These are phyloP conservation scores for Brachionus rubens DNA, from an alignment of 1,140 invertebrate genomes.

Conservation along the genomic window DNA sequence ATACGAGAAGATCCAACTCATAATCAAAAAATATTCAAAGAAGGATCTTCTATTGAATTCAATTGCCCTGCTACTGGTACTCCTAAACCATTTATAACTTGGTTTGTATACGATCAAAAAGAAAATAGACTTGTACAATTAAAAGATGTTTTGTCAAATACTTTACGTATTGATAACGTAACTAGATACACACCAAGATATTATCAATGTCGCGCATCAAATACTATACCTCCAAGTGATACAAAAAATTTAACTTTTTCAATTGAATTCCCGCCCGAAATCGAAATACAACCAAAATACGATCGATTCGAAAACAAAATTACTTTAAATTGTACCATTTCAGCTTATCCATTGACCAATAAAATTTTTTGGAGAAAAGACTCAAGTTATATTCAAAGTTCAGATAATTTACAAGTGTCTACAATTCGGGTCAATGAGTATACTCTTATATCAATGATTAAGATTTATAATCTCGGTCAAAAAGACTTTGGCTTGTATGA, in stretches of 20 bases:
- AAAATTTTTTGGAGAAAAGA: constrained; percentile 36
- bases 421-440: neutral
- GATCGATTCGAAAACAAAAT: neutral
- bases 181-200: constrained; percentile 31
- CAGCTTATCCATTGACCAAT: constrained; percentile 11
- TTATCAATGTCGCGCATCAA: constrained; percentile 25
- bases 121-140: neutral
- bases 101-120: neutral
- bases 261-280: constrained; percentile 23
- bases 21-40: neutral
- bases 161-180: neutral
- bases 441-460: constrained; percentile 6
- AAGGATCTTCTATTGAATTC: constrained; percentile 14
- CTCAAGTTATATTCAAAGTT: neutral
- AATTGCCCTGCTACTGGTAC: constrained; percentile 3
- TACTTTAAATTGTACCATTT: constrained; percentile 13
- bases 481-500: constrained; percentile 20
- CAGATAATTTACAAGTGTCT: neutral
- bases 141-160: neutral
- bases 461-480: constrained; percentile 7
- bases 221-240: constrained; percentile 35
- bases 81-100: neutral
- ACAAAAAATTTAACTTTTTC: constrained; percentile 46
- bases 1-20: constrained; percentile 36
- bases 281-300: constrained; percentile 37